Base-by-base conservation (phyloP, 2,797 vertebrate species). In the Neomorphus geoffroyi region DNA sequence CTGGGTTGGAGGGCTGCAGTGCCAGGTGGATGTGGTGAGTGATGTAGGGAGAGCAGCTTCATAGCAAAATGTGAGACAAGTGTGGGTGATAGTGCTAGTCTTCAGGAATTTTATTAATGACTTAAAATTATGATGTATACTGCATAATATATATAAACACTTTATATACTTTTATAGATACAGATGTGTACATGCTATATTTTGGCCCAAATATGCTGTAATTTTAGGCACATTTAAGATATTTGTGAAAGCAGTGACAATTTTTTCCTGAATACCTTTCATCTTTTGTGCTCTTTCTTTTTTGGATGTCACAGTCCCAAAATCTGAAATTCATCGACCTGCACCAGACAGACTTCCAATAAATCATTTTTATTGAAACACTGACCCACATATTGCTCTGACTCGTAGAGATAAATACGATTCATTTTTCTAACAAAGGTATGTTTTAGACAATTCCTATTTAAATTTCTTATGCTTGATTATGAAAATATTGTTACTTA, bases 1-100 rank as follows among this genome's bases (percentile, higher is more conserved):
- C 26, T 0, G 1, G 22, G 35, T 11, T 10, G 7, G 45, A 53
- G 10, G 18, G 21, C 24, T 71, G 33, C 10, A 3, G 11, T 3
- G 6, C 30, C 39, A 56, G 23, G 10, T 1, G 2, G 43, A 16
- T 12, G 17, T 2, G 3, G 5, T 0, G 1, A 53, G 24, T 15
- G 58, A 32, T 4, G 4, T 4, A 24, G 28, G 11, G 32, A 73
- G 32, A 77, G 17, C 5, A 77, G 16, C 24, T 30, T 58, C 39
- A 33, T 2, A 4, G 66, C 4, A 3, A 32, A 72, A 77, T 0
- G 0, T 13, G 50, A 73, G 32, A 8, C 21, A 37, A 37, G 28
- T 39, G 14, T 2, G 5, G 10, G 10, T 45, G 35, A 74, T 43
- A 6, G 30, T 79, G 15, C 41, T 82, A 35, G 11, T 45, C 22